These are phyloP conservation scores for Hirtodrosophila alboralis DNA, from an alignment of 2,888 invertebrate genomes.

Conservation along the genomic window DNA sequence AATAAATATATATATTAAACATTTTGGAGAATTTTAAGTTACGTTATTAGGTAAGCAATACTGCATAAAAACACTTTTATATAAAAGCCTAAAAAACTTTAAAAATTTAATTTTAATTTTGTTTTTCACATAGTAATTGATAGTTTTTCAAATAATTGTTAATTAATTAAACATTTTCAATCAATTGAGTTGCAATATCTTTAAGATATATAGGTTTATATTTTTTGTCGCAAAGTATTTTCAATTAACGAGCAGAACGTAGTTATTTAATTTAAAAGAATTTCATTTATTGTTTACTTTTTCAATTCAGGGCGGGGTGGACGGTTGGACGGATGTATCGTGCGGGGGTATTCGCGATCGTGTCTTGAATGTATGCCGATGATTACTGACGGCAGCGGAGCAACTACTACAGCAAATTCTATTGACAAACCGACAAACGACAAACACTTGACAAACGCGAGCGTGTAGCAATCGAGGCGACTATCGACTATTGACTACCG, in stretches of 20 bases:
- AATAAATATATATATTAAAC: background rate
- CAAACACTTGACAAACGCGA: constrained; percentile 49
- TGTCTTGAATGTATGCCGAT: constrained; percentile 53
- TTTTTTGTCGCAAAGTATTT: constrained; percentile 6
- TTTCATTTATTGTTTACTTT: constrained; percentile 60
- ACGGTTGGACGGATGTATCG: background rate
- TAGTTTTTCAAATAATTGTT: constrained; percentile 34
- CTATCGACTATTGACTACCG: constrained; percentile 22
- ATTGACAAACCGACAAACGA: constrained; percentile 23
- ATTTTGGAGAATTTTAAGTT: constrained; percentile 16
- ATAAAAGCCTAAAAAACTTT: too few species aligned
- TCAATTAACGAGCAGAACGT: constrained; percentile 46
- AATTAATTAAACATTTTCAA: constrained; percentile 31
- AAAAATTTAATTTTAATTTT: constrained; percentile 2
- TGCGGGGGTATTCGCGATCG: constrained; percentile 43
- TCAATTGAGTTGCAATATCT: constrained; percentile 31
- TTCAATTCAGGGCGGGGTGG: constrained; percentile 5
- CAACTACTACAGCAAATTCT: constrained; percentile 44
- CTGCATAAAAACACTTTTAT: too few species aligned
- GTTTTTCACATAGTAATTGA: constrained; percentile 5
- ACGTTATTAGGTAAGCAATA: background rate
- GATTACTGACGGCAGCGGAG: constrained; percentile 37
- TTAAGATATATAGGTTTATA: constrained; percentile 7
- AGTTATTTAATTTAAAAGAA: constrained; percentile 57
- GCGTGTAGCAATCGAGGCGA: constrained; percentile 43